A percentile compares a stretch with the other conserved stretches of the same genome.
These are phyloP conservation scores for Psammodynastes pulverulentus DNA, from an alignment of 2,113 vertebrate genomes.

Conservation along the genomic window DNA sequence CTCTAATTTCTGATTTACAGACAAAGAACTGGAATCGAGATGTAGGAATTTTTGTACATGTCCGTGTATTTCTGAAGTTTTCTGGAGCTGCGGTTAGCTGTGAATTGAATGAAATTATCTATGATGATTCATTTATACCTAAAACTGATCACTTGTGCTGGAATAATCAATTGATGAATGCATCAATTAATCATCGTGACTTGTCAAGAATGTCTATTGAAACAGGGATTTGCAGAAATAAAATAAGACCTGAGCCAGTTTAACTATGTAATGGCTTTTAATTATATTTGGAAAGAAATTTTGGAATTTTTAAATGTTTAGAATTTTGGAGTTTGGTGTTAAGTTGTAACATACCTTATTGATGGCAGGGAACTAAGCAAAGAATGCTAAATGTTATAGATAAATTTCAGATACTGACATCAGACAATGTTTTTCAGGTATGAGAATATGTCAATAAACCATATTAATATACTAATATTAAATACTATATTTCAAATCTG, in stretches of 20 bases:
- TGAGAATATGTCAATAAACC: slow-evolving; percentile 16
- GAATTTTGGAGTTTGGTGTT: background rate
- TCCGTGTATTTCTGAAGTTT: background rate
- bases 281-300: background rate
- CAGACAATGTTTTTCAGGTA: slow-evolving; percentile 12
- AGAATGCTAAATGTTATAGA: background rate
- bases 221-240: background rate
- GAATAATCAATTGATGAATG: background rate
- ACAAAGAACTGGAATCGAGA: background rate
- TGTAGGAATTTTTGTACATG: background rate
- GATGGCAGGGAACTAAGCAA: background rate
- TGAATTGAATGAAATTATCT: background rate
- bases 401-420: slow-evolving; percentile 42
- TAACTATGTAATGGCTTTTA: background rate
- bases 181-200: background rate
- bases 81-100: background rate
- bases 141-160: background rate
- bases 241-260: background rate
- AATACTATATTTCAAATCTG: slow-evolving; percentile 52
- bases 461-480: slow-evolving; percentile 62
- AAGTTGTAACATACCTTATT: background rate
- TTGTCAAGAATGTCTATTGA: background rate
- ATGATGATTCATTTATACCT: background rate
- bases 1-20: background rate
- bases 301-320: background rate